phyloP scores from a whole-genome alignment of 64 coral and sea anemone genomes.

The Porites australiensis region DNA sequence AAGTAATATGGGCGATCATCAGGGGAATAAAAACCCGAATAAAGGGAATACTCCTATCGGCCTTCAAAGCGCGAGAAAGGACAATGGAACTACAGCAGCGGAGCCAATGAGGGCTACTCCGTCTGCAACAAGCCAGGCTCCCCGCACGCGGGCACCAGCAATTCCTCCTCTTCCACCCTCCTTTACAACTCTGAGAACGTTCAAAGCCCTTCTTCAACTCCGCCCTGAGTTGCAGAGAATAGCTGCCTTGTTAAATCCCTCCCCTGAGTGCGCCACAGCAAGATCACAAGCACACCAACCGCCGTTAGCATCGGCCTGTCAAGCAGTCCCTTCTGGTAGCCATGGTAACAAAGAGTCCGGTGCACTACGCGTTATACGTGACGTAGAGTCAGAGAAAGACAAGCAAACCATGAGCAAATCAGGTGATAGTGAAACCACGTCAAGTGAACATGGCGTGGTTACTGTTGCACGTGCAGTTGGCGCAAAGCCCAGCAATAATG shows the following conservation, averaged over 20 bases:
- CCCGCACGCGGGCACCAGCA: constrained; percentile 24
- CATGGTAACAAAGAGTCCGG: not conserved
- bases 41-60: not conserved
- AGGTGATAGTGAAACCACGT: not conserved
- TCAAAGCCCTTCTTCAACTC: constrained; percentile 52
- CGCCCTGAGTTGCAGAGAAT: constrained; percentile 58
- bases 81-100: not conserved
- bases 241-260: constrained; percentile 17
- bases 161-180: constrained; percentile 89
- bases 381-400: not conserved
- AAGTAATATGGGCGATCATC: not conserved
- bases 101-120: not conserved
- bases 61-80: not conserved
- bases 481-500: not conserved
- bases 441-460: not conserved
- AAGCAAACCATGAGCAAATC: not conserved
- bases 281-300: not conserved
- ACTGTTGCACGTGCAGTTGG: not conserved
- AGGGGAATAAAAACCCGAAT: not conserved
- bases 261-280: not conserved
- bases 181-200: constrained; percentile 73
- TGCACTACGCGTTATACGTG: not conserved
- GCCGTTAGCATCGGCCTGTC: not conserved
- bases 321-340: not conserved
- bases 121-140: not conserved